These are phyloP conservation scores for Tolypeutes matacus DNA, from an alignment of 2,797 vertebrate species.

Conservation along the genomic window DNA sequence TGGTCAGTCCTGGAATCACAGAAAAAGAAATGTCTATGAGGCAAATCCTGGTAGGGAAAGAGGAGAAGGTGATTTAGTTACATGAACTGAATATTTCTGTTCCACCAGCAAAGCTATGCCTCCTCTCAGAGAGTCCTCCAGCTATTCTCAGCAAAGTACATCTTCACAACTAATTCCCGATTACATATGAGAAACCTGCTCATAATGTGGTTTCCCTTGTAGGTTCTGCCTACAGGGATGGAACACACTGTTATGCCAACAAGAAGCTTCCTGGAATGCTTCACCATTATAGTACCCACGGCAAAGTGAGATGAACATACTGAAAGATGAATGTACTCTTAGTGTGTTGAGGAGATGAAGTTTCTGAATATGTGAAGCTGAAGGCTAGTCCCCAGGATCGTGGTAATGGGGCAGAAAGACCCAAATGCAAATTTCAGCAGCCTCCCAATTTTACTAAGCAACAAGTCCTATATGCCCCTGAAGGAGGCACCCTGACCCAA, in stretches of 20 bases:
- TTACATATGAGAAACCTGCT: slow-evolving; percentile 51
- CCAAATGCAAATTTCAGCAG: slow-evolving; percentile 6
- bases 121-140: not conserved
- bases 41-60: slow-evolving; percentile 42
- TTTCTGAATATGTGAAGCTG: not conserved
- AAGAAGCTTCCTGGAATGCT: slow-evolving; percentile 44
- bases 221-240: slow-evolving; percentile 9
- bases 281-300: slow-evolving; percentile 15
- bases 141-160: slow-evolving; percentile 56
- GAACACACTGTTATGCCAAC: not conserved
- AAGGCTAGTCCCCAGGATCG: not conserved
- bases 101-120: slow-evolving; percentile 16
- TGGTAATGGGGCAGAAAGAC: not conserved
- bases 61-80: not conserved
- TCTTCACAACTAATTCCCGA: slow-evolving; percentile 69
- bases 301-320: not conserved
- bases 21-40: slow-evolving; percentile 9
- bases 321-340: not conserved
- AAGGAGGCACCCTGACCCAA: slow-evolving; percentile 7
- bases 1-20: slow-evolving; percentile 9
- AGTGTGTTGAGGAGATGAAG: slow-evolving; percentile 14
- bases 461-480: not conserved
- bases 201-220: slow-evolving; percentile 59
- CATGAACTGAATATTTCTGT: not conserved
- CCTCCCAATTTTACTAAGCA: not conserved